Percentiles rank a stretch among this genome's conserved stretches.
phyloP scores from a whole-genome alignment of 2,888 invertebrate genomes.

The Corythucha ciliata region DNA sequence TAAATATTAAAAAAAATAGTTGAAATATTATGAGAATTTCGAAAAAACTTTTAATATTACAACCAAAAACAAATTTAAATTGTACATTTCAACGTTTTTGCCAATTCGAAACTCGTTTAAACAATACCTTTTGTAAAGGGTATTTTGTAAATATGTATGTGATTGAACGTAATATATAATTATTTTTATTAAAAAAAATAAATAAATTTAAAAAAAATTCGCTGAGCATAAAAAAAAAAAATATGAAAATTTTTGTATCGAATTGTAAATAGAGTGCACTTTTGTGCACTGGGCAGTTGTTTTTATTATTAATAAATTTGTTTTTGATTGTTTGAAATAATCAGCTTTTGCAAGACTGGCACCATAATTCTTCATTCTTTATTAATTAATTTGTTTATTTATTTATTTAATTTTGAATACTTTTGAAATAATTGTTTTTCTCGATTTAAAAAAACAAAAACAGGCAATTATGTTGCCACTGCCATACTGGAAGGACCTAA shows the following conservation, averaged over 20 bases:
- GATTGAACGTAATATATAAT: conserved; percentile 30
- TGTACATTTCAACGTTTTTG: conserved; percentile 28
- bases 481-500: conserved; percentile 33
- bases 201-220: conserved; percentile 28
- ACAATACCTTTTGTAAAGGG: conserved; percentile 27
- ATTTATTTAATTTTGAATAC: too few species aligned
- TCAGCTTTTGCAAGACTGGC: conserved; percentile 15
- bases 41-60: conserved; percentile 18
- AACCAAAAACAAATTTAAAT: conserved; percentile 26
- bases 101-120: conserved; percentile 32
- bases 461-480: conserved; percentile 26
- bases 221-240: conserved; percentile 29
- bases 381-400: conserved; percentile 25
- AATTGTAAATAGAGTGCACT: conserved; percentile 28
- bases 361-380: conserved; percentile 18
- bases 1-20: conserved; percentile 10
- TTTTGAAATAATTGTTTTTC: too few species aligned
- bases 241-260: conserved; percentile 31
- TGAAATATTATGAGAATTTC: conserved; percentile 16
- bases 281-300: conserved; percentile 29
- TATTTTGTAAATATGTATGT: conserved; percentile 32
- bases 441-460: conserved; percentile 14
- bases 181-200: conserved; percentile 30
- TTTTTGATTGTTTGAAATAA: conserved; percentile 16
- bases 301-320: conserved; percentile 20